Evolutionary conservation across 92 coral and sea anemone genomes (phyloP).

Genomic region (Actinernus sp.): DNA sequence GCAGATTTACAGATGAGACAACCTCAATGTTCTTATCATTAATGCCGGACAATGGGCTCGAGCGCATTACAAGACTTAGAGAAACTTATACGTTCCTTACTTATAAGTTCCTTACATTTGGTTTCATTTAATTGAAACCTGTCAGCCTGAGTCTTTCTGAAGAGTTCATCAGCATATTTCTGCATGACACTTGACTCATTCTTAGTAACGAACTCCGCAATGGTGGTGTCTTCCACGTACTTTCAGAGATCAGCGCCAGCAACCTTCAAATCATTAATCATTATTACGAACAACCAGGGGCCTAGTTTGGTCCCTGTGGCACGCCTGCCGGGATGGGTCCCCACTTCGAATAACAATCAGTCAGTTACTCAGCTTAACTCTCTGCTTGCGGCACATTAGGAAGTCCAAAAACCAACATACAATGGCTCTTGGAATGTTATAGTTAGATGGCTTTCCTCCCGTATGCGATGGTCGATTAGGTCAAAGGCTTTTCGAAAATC

Average conservation of each 20-base stretch:
- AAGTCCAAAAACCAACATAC: conserved; percentile 18
- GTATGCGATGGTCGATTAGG: no score
- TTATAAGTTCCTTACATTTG: conserved; percentile 37
- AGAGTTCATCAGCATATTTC: conserved; percentile 36
- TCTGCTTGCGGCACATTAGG: conserved; percentile 1
- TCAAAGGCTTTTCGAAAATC: no score
- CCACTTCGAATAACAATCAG: conserved; percentile 28
- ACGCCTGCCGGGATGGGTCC: conserved; percentile 4
- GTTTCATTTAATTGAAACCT: conserved; percentile 35
- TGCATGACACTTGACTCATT: neutral
- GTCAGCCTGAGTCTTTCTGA: neutral
- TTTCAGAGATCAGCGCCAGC: neutral
- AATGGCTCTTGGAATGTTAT: no score
- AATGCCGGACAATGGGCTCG: neutral
- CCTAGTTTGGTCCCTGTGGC: conserved; percentile 27
- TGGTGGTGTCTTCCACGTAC: neutral
- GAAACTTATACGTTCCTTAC: conserved; percentile 13
- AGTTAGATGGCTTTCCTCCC: no score
- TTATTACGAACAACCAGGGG: no score
- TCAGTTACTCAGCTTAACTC: conserved; percentile 8
- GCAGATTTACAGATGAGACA: conserved; percentile 4
- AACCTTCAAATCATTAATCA: no score
- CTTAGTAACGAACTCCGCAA: neutral
- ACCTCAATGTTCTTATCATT: conserved; percentile 18
- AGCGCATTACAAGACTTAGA: neutral